Conservation (phyloP, 1,140 invertebrate genomes). For the Odontomachus brunneus region DNA sequence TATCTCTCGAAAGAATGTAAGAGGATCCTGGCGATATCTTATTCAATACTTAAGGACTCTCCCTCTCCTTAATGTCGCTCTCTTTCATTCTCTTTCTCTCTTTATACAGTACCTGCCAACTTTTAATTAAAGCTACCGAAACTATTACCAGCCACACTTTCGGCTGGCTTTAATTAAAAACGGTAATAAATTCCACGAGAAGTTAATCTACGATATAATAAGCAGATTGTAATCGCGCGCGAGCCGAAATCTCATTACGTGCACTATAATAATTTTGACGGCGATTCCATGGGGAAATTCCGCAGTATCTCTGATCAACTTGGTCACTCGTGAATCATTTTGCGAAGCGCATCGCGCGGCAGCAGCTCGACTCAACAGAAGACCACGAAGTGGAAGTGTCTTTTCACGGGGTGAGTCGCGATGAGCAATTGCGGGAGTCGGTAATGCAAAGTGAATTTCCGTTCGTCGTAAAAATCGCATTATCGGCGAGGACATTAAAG, state of each 20-base stretch:
- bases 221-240: background rate
- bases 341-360: background rate
- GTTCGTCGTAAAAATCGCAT: background rate
- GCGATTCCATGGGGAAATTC: background rate
- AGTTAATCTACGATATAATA: conserved; percentile 5
- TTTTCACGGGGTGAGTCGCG: too few relatives aligned
- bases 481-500: background rate
- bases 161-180: conserved; percentile 33
- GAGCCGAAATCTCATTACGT: conserved; percentile 1
- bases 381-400: background rate
- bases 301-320: background rate
- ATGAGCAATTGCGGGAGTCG: too few relatives aligned
- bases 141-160: conserved; percentile 25
- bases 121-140: conserved; percentile 45
- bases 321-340: background rate
- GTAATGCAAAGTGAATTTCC: too few relatives aligned
- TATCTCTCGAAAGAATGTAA: conserved; percentile 21
- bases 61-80: too few relatives aligned
- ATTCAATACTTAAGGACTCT: background rate
- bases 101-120: too few relatives aligned
- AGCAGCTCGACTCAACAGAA: background rate
- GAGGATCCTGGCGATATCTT: background rate
- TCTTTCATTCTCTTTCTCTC: too few relatives aligned
- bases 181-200: conserved; percentile 37
- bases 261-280: conserved; percentile 15